Conservation (phyloP, 2,888 invertebrate genomes). For the Plagiodera versicolora region DNA sequence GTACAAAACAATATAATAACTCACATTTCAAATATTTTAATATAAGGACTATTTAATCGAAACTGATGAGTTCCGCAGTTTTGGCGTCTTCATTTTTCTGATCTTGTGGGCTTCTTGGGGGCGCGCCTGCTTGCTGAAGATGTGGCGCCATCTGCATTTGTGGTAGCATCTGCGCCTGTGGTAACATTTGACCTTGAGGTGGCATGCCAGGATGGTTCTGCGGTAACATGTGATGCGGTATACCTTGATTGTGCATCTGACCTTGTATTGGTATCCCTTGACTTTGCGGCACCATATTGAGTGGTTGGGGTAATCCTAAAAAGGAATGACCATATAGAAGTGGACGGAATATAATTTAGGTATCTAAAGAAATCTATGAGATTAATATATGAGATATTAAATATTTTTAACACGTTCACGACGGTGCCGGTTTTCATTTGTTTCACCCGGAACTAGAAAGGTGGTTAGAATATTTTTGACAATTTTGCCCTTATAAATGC, state of each 20-base stretch:
- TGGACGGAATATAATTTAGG: too few relatives aligned
- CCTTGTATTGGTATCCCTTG: constrained; percentile 12
- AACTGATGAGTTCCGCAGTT: constrained; percentile 80
- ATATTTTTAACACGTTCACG: too few relatives aligned
- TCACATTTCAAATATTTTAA: background rate
- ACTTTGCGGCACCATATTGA: constrained; percentile 11
- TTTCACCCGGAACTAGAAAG: too few relatives aligned
- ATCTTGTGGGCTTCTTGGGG: constrained; percentile 34
- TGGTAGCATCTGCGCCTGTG: constrained; percentile 12
- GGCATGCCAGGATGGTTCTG: constrained; percentile 1
- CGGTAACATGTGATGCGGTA: constrained; percentile 7
- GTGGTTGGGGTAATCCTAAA: background rate
- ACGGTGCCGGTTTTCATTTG: too few relatives aligned
- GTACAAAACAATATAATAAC: background rate
- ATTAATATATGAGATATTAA: too few relatives aligned
- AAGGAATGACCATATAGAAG: background rate
- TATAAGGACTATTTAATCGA: constrained; percentile 62
- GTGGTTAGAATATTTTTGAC: too few relatives aligned
- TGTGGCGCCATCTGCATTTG: constrained; percentile 31
- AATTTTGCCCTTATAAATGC: too few relatives aligned
- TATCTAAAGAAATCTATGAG: too few relatives aligned
- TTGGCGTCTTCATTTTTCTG: constrained; percentile 56
- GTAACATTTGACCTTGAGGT: constrained; percentile 11
- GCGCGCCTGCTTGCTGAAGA: constrained; percentile 30
- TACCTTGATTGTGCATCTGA: constrained; percentile 13